Evolutionary conservation across 2,888 invertebrate species (phyloP), one percentile per base, ranked within the genome.

Genomic region (Amiota mariae): DNA sequence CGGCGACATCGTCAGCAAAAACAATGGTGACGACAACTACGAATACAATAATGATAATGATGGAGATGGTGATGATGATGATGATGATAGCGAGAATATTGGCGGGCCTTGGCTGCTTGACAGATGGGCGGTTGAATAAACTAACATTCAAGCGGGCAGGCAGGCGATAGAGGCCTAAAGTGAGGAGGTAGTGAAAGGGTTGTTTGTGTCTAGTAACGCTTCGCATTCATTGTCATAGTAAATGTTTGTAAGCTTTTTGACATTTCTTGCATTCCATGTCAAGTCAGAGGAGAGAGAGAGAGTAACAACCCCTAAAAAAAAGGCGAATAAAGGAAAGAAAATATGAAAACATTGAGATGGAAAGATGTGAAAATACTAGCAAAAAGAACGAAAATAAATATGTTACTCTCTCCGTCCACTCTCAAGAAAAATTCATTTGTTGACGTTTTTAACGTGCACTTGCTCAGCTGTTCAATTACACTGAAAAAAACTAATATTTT

Each of bases 311-410:
- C 67, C n/a, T 13, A 12, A 36, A 24, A n/a, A 2, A 13, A n/a
- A 8, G 12, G 67, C 24, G 63, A 24, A 1, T n/a, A 18, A 1
- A n/a, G 48, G n/a, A 36, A 36, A 36, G 1, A 6, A 36, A 36
- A 36, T 36, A 36, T 36, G 36, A 36, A 36, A 36, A 36, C 36
- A 36, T 6, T 36, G 36, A 18, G 68, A 67, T 67, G 56, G 24
- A 51, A 46, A 46, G 15, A 61, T 24, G 18, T 57, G 57, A 63
- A 48, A 24, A 24, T 51, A n/a, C 49, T 75, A 49, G n/a, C 47
- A 56, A 36, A 49, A 11, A 47, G 51, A 67, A 24, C 10, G 49
- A 74, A 67, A 73, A 73, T 56, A 73, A 48, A 10, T 47, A 66
- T 79, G 0, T 36, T 36, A 6, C 36, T 36, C 36, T 36, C 8